These are phyloP conservation scores for Australoheros facetus DNA, from an alignment of 2,797 vertebrate genomes.

Conservation along the genomic window DNA sequence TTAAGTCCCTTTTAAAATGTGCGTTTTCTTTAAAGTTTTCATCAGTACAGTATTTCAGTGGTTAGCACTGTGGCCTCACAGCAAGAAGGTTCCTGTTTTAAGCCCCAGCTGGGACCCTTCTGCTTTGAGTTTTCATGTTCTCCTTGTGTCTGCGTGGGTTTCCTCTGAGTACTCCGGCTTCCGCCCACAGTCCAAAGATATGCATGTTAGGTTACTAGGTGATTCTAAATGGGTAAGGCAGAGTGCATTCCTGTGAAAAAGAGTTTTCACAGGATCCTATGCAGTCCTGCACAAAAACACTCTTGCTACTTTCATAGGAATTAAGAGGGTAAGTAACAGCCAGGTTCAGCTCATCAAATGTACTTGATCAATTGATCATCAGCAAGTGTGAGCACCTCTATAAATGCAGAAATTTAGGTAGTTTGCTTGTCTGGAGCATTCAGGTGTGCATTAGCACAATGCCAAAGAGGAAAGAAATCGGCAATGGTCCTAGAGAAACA, in stretches of 20 bases:
- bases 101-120: not conserved
- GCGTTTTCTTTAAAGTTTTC: not conserved
- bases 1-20: not conserved
- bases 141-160: not conserved
- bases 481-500: not conserved
- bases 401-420: not conserved
- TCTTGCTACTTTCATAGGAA: not conserved
- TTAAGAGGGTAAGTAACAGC: not conserved
- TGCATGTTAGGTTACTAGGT: fast-evolving
- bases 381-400: too few relatives aligned
- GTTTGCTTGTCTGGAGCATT: not conserved
- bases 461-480: not conserved
- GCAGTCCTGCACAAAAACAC: not conserved
- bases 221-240: not conserved
- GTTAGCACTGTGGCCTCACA: not conserved
- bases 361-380: too few relatives aligned
- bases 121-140: not conserved
- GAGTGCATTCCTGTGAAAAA: not conserved
- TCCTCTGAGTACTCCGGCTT: not conserved
- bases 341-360: not conserved
- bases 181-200: not conserved
- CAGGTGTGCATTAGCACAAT: not conserved
- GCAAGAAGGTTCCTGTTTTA: not conserved
- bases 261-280: not conserved
- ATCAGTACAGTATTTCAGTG: not conserved